A percentile compares a stretch with the other conserved stretches of the same genome.
phyloP scores from a whole-genome alignment of 2,113 vertebrate species.

The Microcebus griseorufus region DNA sequence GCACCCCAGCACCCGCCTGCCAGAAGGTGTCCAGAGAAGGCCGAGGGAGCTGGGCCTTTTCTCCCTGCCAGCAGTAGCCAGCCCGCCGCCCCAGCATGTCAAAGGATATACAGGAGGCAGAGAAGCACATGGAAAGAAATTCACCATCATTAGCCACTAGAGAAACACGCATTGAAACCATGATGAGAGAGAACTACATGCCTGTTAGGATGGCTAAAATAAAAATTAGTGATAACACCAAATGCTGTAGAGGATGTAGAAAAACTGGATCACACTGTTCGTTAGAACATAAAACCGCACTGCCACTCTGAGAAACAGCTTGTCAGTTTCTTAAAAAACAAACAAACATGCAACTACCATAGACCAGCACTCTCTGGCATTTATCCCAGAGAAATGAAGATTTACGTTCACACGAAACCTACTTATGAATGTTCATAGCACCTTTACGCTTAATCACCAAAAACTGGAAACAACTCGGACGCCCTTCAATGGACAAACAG shows the following conservation, averaged over 20 bases:
- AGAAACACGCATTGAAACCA: neutral
- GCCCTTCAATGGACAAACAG: neutral
- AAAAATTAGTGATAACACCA: neutral
- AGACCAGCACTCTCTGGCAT: neutral
- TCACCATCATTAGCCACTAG: neutral
- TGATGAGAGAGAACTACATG: neutral
- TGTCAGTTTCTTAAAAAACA: neutral
- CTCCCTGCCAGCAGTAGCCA: neutral
- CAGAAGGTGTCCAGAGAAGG: neutral
- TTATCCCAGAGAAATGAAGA: neutral
- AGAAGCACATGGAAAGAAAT: neutral
- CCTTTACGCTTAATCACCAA: neutral
- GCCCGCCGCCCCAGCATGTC: neutral
- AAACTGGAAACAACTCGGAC: neutral
- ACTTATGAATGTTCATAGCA: neutral
- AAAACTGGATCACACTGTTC: fast-evolving
- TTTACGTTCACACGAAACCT: neutral
- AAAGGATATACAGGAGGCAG: neutral
- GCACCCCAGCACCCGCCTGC: neutral
- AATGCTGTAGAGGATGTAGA: neutral
- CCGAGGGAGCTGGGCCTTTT: neutral
- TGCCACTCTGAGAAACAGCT: neutral
- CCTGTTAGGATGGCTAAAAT: neutral
- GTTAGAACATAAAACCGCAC: neutral
- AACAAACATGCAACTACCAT: neutral